Percentiles rank a stretch among this genome's conserved stretches.
phyloP scores from a whole-genome alignment of 1,140 invertebrate genomes.

The Augochlora pura region DNA sequence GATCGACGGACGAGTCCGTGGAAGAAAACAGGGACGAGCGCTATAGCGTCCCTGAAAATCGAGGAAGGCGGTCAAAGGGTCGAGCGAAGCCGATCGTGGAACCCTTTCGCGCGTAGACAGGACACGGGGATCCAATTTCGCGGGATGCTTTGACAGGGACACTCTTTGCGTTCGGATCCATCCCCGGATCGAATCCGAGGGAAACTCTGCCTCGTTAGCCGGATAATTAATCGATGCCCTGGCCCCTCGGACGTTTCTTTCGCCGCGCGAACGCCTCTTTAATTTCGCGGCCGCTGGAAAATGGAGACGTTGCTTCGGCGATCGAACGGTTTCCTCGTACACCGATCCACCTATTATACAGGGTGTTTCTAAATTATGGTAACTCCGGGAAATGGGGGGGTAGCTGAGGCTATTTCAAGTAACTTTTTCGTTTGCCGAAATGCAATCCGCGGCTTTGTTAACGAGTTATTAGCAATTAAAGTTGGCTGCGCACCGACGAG shows the following conservation, averaged over 20 bases:
- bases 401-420: too few species aligned
- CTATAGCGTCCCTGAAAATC: too few species aligned
- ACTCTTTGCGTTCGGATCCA: not conserved
- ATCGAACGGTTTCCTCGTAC: not conserved
- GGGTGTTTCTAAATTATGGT: too few species aligned
- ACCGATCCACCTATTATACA: too few species aligned
- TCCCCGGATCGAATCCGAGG: not conserved
- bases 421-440: too few species aligned
- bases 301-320: not conserved
- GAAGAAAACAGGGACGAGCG: too few species aligned
- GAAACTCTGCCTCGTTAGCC: conserved; percentile 12
- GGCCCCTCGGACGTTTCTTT: not conserved
- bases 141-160: not conserved
- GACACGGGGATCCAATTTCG: conserved; percentile 24
- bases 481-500: too few species aligned
- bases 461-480: too few species aligned
- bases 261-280: not conserved
- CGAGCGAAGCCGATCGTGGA: not conserved
- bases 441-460: too few species aligned
- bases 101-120: not conserved
- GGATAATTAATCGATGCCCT: not conserved
- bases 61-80: conserved; percentile 2
- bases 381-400: too few species aligned
- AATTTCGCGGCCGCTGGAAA: not conserved
- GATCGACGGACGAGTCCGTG: too few species aligned